These are phyloP conservation scores for Columba guinea DNA, from an alignment of 2,797 vertebrate species.

Conservation along the genomic window DNA sequence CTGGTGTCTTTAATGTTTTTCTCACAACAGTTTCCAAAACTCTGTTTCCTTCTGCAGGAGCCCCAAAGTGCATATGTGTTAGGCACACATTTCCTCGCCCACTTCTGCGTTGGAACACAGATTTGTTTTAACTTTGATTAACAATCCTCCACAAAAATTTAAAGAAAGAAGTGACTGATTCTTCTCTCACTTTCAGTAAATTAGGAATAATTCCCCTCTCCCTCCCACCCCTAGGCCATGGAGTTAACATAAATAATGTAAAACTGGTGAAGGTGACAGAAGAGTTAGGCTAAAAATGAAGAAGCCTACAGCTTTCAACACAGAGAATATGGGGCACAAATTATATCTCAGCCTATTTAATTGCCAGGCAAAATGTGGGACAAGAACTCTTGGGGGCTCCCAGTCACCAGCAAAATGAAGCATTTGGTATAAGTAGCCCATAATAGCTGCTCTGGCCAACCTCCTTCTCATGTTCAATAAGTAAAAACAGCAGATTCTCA, in stretches of 20 bases:
- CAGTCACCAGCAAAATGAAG: slow-evolving; percentile 40
- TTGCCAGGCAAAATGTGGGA: slow-evolving; percentile 63
- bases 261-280: slow-evolving; percentile 58
- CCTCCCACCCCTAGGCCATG: slow-evolving; percentile 62
- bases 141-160: slow-evolving; percentile 69
- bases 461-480: slow-evolving; percentile 48
- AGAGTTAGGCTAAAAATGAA: slow-evolving; percentile 68
- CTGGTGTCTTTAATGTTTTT: slow-evolving; percentile 63
- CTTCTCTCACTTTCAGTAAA: slow-evolving; percentile 71
- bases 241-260: slow-evolving; percentile 66
- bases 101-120: slow-evolving; percentile 71
- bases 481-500: slow-evolving; percentile 53
- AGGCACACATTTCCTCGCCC: slow-evolving; percentile 69
- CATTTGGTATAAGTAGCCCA: slow-evolving; percentile 45
- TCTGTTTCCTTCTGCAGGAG: slow-evolving; percentile 65
- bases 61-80: slow-evolving; percentile 68
- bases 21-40: slow-evolving; percentile 67
- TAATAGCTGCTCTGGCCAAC: slow-evolving; percentile 61
- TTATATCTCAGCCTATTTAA: slow-evolving; percentile 59
- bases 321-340: slow-evolving; percentile 44
- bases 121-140: slow-evolving; percentile 72
- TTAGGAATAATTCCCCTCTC: slow-evolving; percentile 71
- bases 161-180: slow-evolving; percentile 69
- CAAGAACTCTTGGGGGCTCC: slow-evolving; percentile 64
- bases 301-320: slow-evolving; percentile 58